Evolutionary conservation across 1,140 invertebrate genomes (phyloP).

Genomic region (Temnothorax nylanderi): DNA sequence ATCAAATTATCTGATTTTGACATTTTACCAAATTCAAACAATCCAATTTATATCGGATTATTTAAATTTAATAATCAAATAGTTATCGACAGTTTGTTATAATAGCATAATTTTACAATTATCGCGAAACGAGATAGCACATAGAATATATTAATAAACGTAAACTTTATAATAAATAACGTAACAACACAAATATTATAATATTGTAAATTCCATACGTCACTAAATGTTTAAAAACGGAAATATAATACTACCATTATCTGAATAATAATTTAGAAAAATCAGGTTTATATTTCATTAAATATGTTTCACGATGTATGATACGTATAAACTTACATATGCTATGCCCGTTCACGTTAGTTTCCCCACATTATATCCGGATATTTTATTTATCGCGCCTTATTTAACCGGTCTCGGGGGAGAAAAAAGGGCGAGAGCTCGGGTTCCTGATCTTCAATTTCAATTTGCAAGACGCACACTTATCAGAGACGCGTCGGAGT

Average conservation of each 20-base stretch:
- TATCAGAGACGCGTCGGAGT: slow-evolving; percentile 66
- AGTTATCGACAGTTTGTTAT: background rate
- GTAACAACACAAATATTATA: no score
- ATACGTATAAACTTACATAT: background rate
- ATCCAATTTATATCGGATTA: background rate
- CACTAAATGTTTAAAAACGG: background rate
- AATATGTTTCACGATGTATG: background rate
- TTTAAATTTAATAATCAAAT: background rate
- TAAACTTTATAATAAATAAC: no score
- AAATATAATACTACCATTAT: background rate
- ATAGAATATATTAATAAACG: background rate
- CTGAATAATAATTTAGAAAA: background rate
- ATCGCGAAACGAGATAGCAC: background rate
- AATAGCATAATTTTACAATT: background rate
- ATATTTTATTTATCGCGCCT: slow-evolving; percentile 37
- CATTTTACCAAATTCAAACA: background rate
- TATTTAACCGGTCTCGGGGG: slow-evolving; percentile 39
- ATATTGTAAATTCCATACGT: background rate
- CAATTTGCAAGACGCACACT: slow-evolving; percentile 70
- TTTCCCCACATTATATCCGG: background rate
- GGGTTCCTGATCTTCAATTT: slow-evolving; percentile 67
- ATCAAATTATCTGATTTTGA: background rate
- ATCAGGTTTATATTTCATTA: background rate
- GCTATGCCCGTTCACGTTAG: background rate
- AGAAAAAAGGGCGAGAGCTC: slow-evolving; percentile 20